Evolutionary conservation across 1,140 invertebrate species (phyloP).

Genomic region (Brachionus rotundiformis): DNA sequence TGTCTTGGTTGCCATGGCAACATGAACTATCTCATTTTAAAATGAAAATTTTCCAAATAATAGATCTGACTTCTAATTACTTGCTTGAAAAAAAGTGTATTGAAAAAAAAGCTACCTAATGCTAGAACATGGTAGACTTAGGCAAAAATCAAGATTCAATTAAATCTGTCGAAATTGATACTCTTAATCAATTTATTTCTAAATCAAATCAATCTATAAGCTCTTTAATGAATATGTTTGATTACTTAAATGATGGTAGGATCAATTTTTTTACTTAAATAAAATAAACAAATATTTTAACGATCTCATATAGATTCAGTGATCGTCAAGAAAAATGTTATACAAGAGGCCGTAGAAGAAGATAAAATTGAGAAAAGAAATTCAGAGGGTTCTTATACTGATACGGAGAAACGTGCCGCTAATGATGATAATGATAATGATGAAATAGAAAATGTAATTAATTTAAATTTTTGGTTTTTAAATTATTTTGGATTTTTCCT

Average conservation of each 20-base stretch:
- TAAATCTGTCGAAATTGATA: not conserved
- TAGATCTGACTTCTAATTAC: too few relatives aligned
- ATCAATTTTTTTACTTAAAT: not conserved
- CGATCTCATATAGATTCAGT: conserved; percentile 19
- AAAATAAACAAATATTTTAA: not conserved
- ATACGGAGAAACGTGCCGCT: not conserved
- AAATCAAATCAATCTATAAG: conserved; percentile 30
- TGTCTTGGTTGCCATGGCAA: not conserved
- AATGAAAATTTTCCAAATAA: too few relatives aligned
- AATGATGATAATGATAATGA: not conserved
- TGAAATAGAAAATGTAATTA: not conserved
- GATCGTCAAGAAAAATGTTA: not conserved
- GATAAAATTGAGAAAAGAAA: too few relatives aligned
- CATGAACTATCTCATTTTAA: not conserved
- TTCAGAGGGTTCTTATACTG: not conserved
- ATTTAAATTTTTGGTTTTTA: not conserved
- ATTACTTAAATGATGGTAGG: conserved; percentile 31
- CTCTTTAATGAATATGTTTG: conserved; percentile 2
- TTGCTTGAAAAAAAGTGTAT: too few relatives aligned
- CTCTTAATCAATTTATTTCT: not conserved
- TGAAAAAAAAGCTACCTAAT: not conserved
- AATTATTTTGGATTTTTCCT: not conserved
- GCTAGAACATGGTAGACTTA: not conserved
- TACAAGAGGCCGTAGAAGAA: too few relatives aligned
- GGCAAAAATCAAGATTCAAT: not conserved